Conservation (phyloP, 2,888 invertebrate species). For the Drosophila rellima region DNA sequence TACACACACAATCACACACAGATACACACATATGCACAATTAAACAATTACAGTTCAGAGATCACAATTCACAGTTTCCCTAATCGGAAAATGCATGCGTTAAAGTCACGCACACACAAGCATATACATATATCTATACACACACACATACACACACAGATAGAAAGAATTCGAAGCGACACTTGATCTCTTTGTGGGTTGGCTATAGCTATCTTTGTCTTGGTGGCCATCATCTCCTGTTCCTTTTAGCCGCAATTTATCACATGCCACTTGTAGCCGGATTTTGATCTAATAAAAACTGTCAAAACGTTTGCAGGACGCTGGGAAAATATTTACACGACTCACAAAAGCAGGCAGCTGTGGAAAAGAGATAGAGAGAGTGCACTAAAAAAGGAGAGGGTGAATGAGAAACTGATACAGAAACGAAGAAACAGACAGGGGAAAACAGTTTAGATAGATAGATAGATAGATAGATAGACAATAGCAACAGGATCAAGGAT, state of each 20-base stretch:
- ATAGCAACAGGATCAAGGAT: slow-evolving; percentile 57
- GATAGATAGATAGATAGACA: slow-evolving; percentile 38
- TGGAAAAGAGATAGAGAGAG: slow-evolving; percentile 6
- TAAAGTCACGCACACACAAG: slow-evolving; percentile 32
- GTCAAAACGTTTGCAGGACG: slow-evolving; percentile 82
- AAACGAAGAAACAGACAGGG: slow-evolving; percentile 17
- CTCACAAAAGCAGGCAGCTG: slow-evolving; percentile 37
- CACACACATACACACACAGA: neutral
- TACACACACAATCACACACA: slow-evolving; percentile 1
- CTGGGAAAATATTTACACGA: slow-evolving; percentile 82
- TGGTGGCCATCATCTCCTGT: slow-evolving; percentile 32
- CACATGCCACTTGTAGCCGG: slow-evolving; percentile 76
- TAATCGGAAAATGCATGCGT: slow-evolving; percentile 30
- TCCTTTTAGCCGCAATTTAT: slow-evolving; percentile 73
- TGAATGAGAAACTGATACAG: slow-evolving; percentile 4
- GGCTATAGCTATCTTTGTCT: slow-evolving; percentile 35
- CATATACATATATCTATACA: neutral
- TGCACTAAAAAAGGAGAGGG: neutral
- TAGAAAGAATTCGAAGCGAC: slow-evolving; percentile 7
- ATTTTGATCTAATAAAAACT: slow-evolving; percentile 83
- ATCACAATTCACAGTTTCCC: slow-evolving; percentile 20
- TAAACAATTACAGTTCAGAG: slow-evolving; percentile 18
- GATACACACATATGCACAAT: slow-evolving; percentile 9
- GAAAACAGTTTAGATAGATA: slow-evolving; percentile 71
- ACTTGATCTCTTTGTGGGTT: slow-evolving; percentile 49